phyloP scores from a whole-genome alignment of 2,113 vertebrate species.

The Spea bombifrons region DNA sequence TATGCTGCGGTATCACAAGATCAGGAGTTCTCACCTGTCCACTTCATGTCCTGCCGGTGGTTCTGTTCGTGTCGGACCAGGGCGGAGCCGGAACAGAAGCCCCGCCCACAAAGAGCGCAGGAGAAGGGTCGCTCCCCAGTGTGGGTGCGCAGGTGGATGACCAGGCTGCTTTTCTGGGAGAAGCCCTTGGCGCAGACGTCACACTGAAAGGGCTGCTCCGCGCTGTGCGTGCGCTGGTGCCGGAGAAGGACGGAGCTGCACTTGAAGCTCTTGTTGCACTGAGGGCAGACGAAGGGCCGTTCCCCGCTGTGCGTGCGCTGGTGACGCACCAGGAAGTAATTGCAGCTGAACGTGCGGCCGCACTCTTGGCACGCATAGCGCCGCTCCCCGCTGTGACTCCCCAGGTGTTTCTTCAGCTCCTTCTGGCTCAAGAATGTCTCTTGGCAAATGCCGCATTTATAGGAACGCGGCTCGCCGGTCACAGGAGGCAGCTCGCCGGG shows the following conservation, averaged over 20 bases:
- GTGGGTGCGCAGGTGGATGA: slow-evolving; percentile 63
- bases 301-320: slow-evolving; percentile 56
- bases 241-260: slow-evolving; percentile 62
- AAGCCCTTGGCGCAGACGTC: neutral
- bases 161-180: slow-evolving; percentile 43
- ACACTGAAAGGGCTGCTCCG: slow-evolving; percentile 56
- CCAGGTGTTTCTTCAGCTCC: slow-evolving; percentile 5
- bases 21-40: neutral
- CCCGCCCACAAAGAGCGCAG: neutral
- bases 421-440: neutral
- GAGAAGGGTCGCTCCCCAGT: slow-evolving; percentile 40
- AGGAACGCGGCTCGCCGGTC: neutral
- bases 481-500: slow-evolving; percentile 4
- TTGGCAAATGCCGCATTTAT: slow-evolving; percentile 16
- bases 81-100: neutral
- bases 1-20: too few species aligned
- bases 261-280: slow-evolving; percentile 63
- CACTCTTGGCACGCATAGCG: neutral
- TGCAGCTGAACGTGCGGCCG: slow-evolving; percentile 12
- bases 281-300: slow-evolving; percentile 61
- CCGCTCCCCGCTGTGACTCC: neutral
- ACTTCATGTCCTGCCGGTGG: neutral
- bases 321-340: slow-evolving; percentile 16
- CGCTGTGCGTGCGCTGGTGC: slow-evolving; percentile 64
- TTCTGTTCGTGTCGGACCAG: neutral